phyloP scores from a whole-genome alignment of 2,888 invertebrate genomes.

The Brenthis hecate region DNA sequence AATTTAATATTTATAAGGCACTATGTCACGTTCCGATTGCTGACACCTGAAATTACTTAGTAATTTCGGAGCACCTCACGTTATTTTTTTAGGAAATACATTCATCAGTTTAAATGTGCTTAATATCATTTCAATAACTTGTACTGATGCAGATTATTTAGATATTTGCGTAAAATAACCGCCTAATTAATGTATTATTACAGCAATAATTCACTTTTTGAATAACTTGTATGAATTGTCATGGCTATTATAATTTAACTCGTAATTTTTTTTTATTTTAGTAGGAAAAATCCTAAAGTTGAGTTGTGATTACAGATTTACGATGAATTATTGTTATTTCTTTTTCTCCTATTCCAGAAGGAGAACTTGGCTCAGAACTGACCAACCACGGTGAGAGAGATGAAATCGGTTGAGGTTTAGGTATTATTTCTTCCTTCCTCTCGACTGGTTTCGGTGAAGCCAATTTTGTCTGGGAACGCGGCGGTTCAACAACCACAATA shows the following conservation, averaged over 20 bases:
- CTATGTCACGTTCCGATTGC: constrained; percentile 38
- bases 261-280: neutral
- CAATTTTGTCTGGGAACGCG: constrained; percentile 62
- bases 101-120: neutral
- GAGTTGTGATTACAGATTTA: constrained; percentile 94
- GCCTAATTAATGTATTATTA: too few species aligned
- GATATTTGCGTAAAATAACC: too few species aligned
- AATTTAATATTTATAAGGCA: constrained; percentile 40
- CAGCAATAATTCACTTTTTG: too few species aligned
- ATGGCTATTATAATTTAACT: neutral
- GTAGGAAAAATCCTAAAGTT: constrained; percentile 71
- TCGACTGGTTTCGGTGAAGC: constrained; percentile 74
- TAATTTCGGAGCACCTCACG: constrained; percentile 48
- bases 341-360: constrained; percentile 84
- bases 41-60: constrained; percentile 47
- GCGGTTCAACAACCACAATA: constrained; percentile 77
- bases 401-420: constrained; percentile 83
- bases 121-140: neutral
- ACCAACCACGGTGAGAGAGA: constrained; percentile 93
- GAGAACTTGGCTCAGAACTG: constrained; percentile 86
- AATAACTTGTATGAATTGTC: too few species aligned
- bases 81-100: constrained; percentile 11
- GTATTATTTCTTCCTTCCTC: constrained; percentile 77
- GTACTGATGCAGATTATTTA: neutral
- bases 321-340: constrained; percentile 88